These are phyloP conservation scores for Sciurus niger DNA, from an alignment of 2,113 vertebrate genomes.

Conservation along the genomic window DNA sequence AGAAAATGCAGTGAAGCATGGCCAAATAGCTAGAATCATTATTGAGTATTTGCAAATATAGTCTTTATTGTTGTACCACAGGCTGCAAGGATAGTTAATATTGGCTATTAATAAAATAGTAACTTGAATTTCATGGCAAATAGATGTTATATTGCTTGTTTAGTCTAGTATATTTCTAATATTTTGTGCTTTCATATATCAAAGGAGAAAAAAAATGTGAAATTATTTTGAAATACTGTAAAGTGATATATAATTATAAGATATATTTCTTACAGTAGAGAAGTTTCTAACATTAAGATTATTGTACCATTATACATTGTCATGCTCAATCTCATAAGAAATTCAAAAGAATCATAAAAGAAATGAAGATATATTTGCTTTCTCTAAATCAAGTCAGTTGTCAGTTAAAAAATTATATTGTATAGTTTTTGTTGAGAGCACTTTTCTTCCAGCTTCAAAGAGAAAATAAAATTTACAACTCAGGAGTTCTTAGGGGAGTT, in stretches of 20 bases:
- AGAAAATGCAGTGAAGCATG: slow-evolving; percentile 27
- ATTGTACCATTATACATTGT: slow-evolving; percentile 62
- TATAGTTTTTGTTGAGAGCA: slow-evolving; percentile 66
- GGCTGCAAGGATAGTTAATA: slow-evolving; percentile 65
- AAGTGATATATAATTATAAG: slow-evolving; percentile 69
- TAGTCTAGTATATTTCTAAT: slow-evolving; percentile 77
- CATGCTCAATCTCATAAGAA: slow-evolving; percentile 67
- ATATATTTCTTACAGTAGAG: slow-evolving; percentile 78
- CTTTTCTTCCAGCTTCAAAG: slow-evolving; percentile 49
- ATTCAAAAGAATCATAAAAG: slow-evolving; percentile 64
- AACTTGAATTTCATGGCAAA: slow-evolving; percentile 75
- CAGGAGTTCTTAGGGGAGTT: slow-evolving; percentile 65
- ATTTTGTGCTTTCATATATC: slow-evolving; percentile 78
- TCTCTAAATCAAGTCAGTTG: slow-evolving; percentile 75
- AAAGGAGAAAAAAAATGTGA: slow-evolving; percentile 69
- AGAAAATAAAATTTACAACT: slow-evolving; percentile 59
- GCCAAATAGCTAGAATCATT: slow-evolving; percentile 19
- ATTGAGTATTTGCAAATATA: slow-evolving; percentile 64
- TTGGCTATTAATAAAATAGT: slow-evolving; percentile 69
- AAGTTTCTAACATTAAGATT: slow-evolving; percentile 68
- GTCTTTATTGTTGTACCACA: slow-evolving; percentile 33
- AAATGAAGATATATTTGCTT: slow-evolving; percentile 73
- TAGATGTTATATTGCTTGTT: slow-evolving; percentile 73
- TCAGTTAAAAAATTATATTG: slow-evolving; percentile 68
- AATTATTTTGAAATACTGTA: slow-evolving; percentile 80